Base-by-base conservation (phyloP, 2,888 invertebrate genomes). In the Phyllotreta cruciferae region DNA sequence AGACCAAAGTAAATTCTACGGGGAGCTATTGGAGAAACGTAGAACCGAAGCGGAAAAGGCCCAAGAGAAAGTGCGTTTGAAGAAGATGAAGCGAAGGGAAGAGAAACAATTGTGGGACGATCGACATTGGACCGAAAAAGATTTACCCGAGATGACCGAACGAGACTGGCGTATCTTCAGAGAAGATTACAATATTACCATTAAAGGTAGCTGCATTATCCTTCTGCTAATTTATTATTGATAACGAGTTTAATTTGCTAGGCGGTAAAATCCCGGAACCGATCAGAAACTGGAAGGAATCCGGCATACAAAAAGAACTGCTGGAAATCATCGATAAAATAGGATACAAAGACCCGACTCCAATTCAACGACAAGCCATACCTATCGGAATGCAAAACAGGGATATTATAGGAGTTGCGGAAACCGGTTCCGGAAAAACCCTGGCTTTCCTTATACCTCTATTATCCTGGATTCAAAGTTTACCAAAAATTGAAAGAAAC, bases 161-260 rank as follows among this genome's bases (percentile, higher is more conserved):
- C 86, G 99, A 74, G 99, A 99, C 84, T 99, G 99, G 99, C 89
- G 99, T 81, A 99, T 99, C 75, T 99, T 99, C 80, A 88, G 98
- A 69, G 99, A 99, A 82, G 99, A 99, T 83, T 99, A 97, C 80
- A 99, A 96, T 78, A 98, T 99, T 57, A 93, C 96, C 2, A 94
- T 98, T 66, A 99, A 99, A 82, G 97, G 87, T 79, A 60, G 10
- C 44, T 41, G 41, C 42, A n/a, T 8, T 44, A 6, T 3, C 3
- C 8, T 44, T 44, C 14, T 55, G 1, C n/a, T n/a, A 54, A 24
- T 41, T 41, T 24, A 34, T 13, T 39, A n/a, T 13, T 34, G 3
- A 14, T n/a, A 6, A 34, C 10, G 13, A 10, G 6, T 50, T n/a
- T 14, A 41, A 36, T 49, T 11, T 36, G 8, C 81, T 82, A 80